Conservation (phyloP, 2,113 vertebrate species). For the Protobothrops mucrosquamatus region DNA sequence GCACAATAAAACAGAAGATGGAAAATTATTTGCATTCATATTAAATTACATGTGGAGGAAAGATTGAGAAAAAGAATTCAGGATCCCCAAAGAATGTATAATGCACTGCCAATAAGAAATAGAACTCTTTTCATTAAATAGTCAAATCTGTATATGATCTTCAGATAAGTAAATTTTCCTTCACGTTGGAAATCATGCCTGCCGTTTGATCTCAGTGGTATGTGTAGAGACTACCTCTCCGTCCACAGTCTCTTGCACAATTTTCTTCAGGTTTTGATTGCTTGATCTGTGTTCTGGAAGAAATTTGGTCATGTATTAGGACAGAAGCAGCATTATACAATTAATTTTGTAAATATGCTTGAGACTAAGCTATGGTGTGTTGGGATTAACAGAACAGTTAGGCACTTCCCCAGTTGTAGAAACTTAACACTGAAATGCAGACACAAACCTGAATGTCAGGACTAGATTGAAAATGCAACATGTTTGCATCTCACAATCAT, state of each 20-base stretch:
- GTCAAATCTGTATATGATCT: slow-evolving; percentile 6
- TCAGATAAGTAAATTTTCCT: slow-evolving; percentile 38
- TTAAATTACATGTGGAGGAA: slow-evolving; percentile 52
- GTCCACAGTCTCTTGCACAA: slow-evolving; percentile 84
- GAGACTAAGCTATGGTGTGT: not conserved
- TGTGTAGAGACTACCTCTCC: slow-evolving; percentile 86
- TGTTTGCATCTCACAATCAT: not conserved
- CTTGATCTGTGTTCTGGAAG: slow-evolving; percentile 67
- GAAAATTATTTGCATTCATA: slow-evolving; percentile 41
- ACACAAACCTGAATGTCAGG: not conserved
- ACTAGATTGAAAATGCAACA: not conserved
- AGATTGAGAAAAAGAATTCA: slow-evolving; percentile 29
- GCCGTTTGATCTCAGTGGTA: slow-evolving; percentile 82
- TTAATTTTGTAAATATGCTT: not conserved
- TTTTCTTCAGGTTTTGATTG: slow-evolving; percentile 80
- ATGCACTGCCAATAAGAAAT: slow-evolving; percentile 22
- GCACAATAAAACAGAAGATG: slow-evolving; percentile 17
- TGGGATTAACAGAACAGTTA: not conserved
- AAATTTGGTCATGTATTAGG: slow-evolving; percentile 10
- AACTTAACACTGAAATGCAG: not conserved
- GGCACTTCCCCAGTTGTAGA: not conserved
- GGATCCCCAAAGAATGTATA: slow-evolving; percentile 30
- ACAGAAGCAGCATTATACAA: not conserved
- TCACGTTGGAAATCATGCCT: slow-evolving; percentile 49
- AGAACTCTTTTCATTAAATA: slow-evolving; percentile 5